phyloP scores from a whole-genome alignment of 1,140 invertebrate genomes.

The Ridgeia piscesae region DNA sequence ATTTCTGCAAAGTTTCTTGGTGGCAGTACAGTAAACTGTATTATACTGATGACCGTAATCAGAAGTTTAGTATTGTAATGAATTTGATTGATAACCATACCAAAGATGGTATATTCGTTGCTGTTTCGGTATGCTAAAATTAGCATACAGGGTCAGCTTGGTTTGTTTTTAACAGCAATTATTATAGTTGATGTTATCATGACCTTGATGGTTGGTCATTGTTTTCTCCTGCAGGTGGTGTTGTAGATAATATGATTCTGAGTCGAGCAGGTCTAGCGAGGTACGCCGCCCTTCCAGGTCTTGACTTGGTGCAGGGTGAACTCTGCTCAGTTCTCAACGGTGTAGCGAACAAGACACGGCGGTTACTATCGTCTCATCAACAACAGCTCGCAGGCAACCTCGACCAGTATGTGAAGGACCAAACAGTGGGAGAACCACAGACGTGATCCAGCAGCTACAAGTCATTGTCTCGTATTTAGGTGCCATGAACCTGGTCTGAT shows the following conservation, averaged over 20 bases:
- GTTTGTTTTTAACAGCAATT: neutral
- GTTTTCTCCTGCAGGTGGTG: slow-evolving; percentile 14
- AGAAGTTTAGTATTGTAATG: neutral
- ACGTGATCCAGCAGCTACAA: neutral
- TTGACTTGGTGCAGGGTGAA: neutral
- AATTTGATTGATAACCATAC: neutral
- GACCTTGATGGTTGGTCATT: neutral
- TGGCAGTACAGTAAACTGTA: too few species aligned
- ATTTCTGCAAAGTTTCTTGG: too few species aligned
- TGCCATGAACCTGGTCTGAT: neutral
- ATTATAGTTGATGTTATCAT: neutral
- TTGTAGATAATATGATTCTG: neutral
- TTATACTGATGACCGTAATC: too few species aligned
- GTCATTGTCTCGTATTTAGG: neutral
- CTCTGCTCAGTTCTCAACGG: slow-evolving; percentile 6
- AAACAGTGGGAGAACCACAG: neutral
- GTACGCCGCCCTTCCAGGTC: neutral
- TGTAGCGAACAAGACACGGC: neutral
- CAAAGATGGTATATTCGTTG: neutral
- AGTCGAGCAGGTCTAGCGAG: slow-evolving; percentile 3
- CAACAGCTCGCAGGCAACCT: neutral
- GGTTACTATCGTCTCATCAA: slow-evolving; percentile 2
- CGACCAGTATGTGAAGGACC: slow-evolving; percentile 15
- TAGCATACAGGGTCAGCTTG: neutral
- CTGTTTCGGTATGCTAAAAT: neutral